phyloP scores from a whole-genome alignment of 1,140 invertebrate genomes.

The Polypedilum pembai region DNA sequence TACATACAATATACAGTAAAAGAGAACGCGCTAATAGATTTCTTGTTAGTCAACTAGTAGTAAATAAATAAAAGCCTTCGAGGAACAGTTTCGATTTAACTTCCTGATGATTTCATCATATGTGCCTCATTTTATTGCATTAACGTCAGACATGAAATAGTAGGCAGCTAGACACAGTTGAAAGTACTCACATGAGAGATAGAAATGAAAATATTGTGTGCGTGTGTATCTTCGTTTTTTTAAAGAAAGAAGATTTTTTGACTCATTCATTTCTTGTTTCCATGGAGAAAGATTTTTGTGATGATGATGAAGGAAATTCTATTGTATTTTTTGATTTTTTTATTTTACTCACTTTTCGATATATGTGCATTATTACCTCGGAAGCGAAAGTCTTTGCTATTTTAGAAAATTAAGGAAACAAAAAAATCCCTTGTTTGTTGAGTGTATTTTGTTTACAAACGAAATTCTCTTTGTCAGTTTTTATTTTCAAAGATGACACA shows the following conservation, averaged over 20 bases:
- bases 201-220: not conserved
- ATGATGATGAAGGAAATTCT: constrained; percentile 11
- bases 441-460: not conserved
- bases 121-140: constrained; percentile 1
- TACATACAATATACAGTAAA: too few species aligned
- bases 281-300: not conserved
- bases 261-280: not conserved
- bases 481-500: not conserved
- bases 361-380: not conserved
- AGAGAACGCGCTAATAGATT: too few species aligned
- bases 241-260: not conserved
- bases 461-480: not conserved
- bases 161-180: not conserved
- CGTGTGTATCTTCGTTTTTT: too few species aligned
- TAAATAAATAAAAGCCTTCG: too few species aligned
- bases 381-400: not conserved
- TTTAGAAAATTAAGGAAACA: not conserved
- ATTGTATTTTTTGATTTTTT: not conserved
- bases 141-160: constrained; percentile 2
- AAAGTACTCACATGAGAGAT: not conserved
- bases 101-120: not conserved
- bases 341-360: not conserved
- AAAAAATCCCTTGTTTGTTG: not conserved
- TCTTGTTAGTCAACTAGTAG: too few species aligned
- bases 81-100: not conserved